phyloP scores from a whole-genome alignment of 2,113 vertebrate species.

The Scomber colias region DNA sequence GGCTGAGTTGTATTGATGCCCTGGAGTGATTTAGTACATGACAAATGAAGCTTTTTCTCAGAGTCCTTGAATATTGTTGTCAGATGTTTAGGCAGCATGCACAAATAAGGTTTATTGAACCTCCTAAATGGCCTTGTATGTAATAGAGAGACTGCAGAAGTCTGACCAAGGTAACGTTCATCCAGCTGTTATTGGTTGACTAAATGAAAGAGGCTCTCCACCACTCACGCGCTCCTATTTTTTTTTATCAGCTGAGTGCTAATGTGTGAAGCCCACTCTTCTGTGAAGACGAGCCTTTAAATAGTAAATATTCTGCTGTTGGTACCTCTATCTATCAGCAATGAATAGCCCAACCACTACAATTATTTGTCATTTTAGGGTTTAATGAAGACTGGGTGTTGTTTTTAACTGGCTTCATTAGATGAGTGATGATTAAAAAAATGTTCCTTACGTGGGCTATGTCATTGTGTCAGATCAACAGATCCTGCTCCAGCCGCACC shows the following conservation, averaged over 20 bases:
- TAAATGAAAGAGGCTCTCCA: slow-evolving; percentile 18
- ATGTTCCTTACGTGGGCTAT: too few relatives aligned
- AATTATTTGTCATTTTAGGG: neutral
- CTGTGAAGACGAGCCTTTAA: neutral
- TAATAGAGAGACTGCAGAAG: neutral
- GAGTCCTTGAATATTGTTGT: slow-evolving; percentile 16
- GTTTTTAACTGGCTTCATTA: neutral
- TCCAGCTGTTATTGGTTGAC: neutral
- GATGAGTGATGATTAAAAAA: neutral
- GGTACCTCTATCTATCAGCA: neutral
- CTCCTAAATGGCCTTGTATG: slow-evolving; percentile 7
- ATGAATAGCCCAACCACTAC: neutral
- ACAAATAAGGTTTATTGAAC: neutral
- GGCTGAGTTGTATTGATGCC: neutral
- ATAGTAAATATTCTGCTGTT: neutral
- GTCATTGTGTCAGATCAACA: too few relatives aligned
- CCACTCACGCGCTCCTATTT: slow-evolving; percentile 1
- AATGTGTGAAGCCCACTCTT: neutral
- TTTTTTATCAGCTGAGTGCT: neutral
- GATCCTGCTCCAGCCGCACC: too few relatives aligned
- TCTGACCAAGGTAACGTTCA: neutral
- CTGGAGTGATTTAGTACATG: neutral
- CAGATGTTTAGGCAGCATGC: neutral
- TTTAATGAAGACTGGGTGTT: neutral
- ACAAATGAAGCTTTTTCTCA: neutral